Evolutionary conservation across 2,113 vertebrate genomes (phyloP), one percentile per base, ranked within the genome.

Genomic region (Tauraco erythrolophus): DNA sequence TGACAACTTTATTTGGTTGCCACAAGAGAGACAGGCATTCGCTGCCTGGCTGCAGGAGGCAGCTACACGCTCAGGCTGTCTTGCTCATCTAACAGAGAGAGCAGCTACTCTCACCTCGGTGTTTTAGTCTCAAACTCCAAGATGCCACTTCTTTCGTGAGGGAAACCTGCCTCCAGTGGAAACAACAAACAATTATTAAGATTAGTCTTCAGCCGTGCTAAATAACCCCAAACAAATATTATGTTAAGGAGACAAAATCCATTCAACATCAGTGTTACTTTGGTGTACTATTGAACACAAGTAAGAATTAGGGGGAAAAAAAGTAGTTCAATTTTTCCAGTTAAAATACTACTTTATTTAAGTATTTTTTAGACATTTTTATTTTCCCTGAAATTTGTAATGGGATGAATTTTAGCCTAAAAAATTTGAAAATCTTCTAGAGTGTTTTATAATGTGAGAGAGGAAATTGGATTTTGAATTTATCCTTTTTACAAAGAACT

Each of bases 131-230:
- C 96, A 95, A 98, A 93, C 93, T 96, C 84, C 74, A 94, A 97
- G 95, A 96, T 97, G 77, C 92, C 96, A 95, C 89, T 97, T 98
- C 43, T 79, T 97, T 84, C 57, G 6, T 83, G 95, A 98, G 96
- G 80, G 91, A 98, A 97, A 97, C 92, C 96, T 98, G 96, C 97
- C 97, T 98, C 95, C 97, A 96, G 97, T 97, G 97, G 97, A 98
- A 98, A 97, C 88, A 98, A 88, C 89, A 97, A 97, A 96, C 83
- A 98, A 82, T 97, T 97, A 95, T 97, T 98, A 97, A 96, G 96
- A 97, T 98, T 97, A 96, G 94, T 96, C 90, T 96, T 98, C 93
- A 97, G 93, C 91, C 91, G 3, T 95, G 93, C 89, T 98, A 96
- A 97, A 98, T 97, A 98, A 96, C 60, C 83, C 76, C 76, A 91